Evolutionary conservation across 2,113 vertebrate genomes (phyloP).

Genomic region (Irena cyanogastra): DNA sequence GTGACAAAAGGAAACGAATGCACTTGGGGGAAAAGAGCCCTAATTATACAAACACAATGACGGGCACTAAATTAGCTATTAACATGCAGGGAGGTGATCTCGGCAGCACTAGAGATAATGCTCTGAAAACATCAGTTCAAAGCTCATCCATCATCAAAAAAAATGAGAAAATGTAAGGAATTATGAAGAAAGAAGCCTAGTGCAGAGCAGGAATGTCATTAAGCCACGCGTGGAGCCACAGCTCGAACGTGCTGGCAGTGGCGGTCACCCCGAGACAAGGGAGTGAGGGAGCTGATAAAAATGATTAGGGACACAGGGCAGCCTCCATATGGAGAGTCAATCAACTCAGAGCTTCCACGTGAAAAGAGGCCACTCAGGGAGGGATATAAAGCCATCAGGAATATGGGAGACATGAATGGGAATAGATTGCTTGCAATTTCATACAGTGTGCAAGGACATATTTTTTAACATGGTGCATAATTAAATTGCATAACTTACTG

Average conservation of each 20-base stretch:
- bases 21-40: conserved; percentile 42
- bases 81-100: conserved; percentile 62
- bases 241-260: not conserved
- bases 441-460: not conserved
- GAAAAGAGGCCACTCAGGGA: not conserved
- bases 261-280: not conserved
- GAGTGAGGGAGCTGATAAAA: not conserved
- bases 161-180: not conserved
- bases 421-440: not conserved
- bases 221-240: not conserved
- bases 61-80: conserved; percentile 63
- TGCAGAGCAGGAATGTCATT: not conserved
- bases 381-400: not conserved
- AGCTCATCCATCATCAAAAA: conserved; percentile 51
- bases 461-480: not conserved
- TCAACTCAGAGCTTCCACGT: not conserved
- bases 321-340: not conserved
- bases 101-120: conserved; percentile 4
- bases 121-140: conserved; percentile 53
- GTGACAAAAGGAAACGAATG: conserved; percentile 51
- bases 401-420: not conserved
- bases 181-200: not conserved
- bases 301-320: not conserved
- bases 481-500: not conserved
- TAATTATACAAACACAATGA: conserved; percentile 60